Percentiles rank a stretch among this genome's conserved stretches.
phyloP scores from a whole-genome alignment of 2,113 vertebrate species.

The Nerophis lumbriciformis region DNA sequence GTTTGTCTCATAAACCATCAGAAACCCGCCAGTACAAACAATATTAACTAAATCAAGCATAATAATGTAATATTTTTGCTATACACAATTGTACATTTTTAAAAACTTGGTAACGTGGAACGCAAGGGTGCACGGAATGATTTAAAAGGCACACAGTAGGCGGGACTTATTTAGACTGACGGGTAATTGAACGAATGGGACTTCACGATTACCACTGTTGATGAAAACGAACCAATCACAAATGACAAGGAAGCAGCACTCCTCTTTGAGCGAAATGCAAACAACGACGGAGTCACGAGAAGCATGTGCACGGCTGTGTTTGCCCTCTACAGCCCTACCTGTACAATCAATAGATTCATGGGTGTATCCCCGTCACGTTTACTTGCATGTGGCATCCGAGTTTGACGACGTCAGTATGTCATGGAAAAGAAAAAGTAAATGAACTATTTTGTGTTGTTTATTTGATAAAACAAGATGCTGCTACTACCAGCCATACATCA shows the following conservation, averaged over 20 bases:
- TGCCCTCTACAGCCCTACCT: neutral
- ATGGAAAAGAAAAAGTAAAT: neutral
- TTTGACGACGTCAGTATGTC: neutral
- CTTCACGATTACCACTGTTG: rapidly evolving
- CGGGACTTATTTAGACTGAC: conserved; percentile 38
- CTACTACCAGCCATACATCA: conserved; percentile 11
- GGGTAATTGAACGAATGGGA: conserved; percentile 24
- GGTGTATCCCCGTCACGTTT: neutral
- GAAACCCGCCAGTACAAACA: neutral
- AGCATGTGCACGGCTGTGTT: neutral
- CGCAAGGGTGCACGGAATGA: conserved; percentile 34
- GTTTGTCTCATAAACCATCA: neutral
- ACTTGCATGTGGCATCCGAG: neutral
- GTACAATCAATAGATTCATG: rapidly evolving
- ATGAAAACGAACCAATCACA: conserved; percentile 45
- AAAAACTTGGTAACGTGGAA: neutral
- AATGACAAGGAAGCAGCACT: neutral
- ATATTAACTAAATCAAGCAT: too few species aligned
- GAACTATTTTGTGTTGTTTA: neutral
- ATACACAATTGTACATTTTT: too few species aligned
- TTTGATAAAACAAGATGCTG: conserved; percentile 19
- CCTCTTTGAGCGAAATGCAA: conserved; percentile 2
- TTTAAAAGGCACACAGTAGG: conserved; percentile 41
- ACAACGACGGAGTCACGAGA: neutral
- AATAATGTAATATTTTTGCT: too few species aligned